These are phyloP conservation scores for Pteria penguin DNA, from an alignment of 2,888 invertebrate genomes.

Conservation along the genomic window DNA sequence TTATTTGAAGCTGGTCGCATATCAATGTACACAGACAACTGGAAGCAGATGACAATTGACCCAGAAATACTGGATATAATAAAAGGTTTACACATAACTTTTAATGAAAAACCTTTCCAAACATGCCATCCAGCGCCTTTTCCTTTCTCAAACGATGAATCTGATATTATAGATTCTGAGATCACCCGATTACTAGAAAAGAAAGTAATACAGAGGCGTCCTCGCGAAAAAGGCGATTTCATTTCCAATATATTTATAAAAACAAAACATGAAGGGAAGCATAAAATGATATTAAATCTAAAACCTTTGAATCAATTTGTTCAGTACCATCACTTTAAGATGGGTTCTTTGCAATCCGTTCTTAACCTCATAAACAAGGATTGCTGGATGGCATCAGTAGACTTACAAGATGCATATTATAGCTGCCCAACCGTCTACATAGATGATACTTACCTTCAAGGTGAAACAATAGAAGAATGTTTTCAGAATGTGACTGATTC, in stretches of 20 bases:
- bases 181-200: background rate
- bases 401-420: slow-evolving; percentile 47
- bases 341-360: slow-evolving; percentile 48
- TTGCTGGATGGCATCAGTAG: slow-evolving; percentile 46
- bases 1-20: too few species aligned
- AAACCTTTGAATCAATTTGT: slow-evolving; percentile 40
- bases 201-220: background rate
- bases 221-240: slow-evolving; percentile 1
- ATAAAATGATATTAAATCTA: slow-evolving; percentile 46
- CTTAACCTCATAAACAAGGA: slow-evolving; percentile 33
- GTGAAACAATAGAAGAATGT: slow-evolving; percentile 21
- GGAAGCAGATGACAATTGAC: too few species aligned
- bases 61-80: too few species aligned
- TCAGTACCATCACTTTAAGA: slow-evolving; percentile 48
- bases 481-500: slow-evolving; percentile 25
- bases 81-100: too few species aligned
- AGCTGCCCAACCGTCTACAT: slow-evolving; percentile 38
- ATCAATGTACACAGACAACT: too few species aligned
- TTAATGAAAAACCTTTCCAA: too few species aligned
- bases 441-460: slow-evolving; percentile 37
- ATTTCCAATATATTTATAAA: slow-evolving; percentile 41
- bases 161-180: background rate
- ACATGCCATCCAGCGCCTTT: too few species aligned
- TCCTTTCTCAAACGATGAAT: background rate
- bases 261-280: slow-evolving; percentile 33